Percentiles rank a stretch among this genome's conserved stretches.
Evolutionary conservation across 2,113 vertebrate genomes (phyloP).

Genomic region (Xenus cinereus): DNA sequence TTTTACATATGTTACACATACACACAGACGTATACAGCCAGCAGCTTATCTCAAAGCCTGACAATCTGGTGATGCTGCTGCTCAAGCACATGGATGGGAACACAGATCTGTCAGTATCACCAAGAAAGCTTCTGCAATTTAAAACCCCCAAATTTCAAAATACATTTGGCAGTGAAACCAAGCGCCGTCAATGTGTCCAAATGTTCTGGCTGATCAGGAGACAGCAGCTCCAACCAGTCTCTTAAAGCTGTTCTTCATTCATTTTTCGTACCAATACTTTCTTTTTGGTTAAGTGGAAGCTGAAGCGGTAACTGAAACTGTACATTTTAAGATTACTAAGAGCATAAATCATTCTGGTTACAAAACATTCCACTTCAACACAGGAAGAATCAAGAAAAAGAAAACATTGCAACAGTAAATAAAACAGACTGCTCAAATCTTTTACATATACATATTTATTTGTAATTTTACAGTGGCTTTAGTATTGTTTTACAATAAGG

Average conservation of each 20-base stretch:
- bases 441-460: slow-evolving; percentile 65
- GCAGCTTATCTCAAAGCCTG: background rate
- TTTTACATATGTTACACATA: fast-evolving
- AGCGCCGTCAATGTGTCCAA: background rate
- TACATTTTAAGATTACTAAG: background rate
- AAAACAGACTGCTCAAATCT: background rate
- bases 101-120: background rate
- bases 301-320: background rate
- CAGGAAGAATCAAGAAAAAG: background rate
- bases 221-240: background rate
- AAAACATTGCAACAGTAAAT: background rate
- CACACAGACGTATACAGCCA: fast-evolving
- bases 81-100: background rate
- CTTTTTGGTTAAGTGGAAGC: background rate
- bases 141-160: background rate
- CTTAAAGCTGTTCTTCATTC: background rate
- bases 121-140: background rate
- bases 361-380: background rate
- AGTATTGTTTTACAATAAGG: slow-evolving; percentile 10
- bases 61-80: background rate
- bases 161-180: background rate
- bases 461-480: slow-evolving; percentile 65
- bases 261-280: background rate
- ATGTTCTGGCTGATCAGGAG: background rate
- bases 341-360: background rate